Evolutionary conservation across 2,888 invertebrate species (phyloP), one percentile per base, ranked within the genome.

Genomic region (Dolomedes plantarius): DNA sequence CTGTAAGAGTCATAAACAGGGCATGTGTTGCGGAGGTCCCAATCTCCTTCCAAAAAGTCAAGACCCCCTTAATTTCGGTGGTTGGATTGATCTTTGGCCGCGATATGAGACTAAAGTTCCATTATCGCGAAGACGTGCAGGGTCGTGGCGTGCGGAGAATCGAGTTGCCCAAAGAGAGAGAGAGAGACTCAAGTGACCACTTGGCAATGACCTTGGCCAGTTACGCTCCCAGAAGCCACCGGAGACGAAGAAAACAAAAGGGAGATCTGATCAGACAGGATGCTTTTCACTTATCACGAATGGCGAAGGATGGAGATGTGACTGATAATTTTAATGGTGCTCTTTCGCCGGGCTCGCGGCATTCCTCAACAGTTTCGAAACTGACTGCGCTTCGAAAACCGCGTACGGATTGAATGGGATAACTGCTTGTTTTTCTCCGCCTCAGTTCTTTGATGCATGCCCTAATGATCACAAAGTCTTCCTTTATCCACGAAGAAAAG

Each of bases 261-360:
- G 46, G 2, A 46, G n/a, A 46, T 46, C 16, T 6, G 16, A 46
- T 46, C n/a, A 46, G n/a, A n/a, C 46, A 46, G 46, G 46, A 46
- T 46, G 46, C n/a, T 46, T 46, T 46, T 46, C 46, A 56, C 56
- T 56, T 56, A 56, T 23, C 56, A 56, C 56, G 23, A 23, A 56
- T 46, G 16, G 23, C 2, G 23, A 11, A 23, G 56, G 23, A 56
- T 56, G 23, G 56, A 23, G 46, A 16, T 16, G 41, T 11, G 41
- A 23, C 19, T 3, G 56, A 56, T 56, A n/a, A 56, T 23, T 23
- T 56, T 56, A 23, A 23, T 23, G 5, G 16, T 6, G 2, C 11
- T 5, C 36, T 5, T 5, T 5, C 7, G 11, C 11, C 11, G 11
- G 6, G 36, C 11, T 11, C 11, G 36, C 36, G 36, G 5, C 36